A percentile compares a stretch with the other conserved stretches of the same genome.
These are phyloP conservation scores for Mormyrus proboscirostris DNA, from an alignment of 2,797 vertebrate genomes.

Conservation along the genomic window DNA sequence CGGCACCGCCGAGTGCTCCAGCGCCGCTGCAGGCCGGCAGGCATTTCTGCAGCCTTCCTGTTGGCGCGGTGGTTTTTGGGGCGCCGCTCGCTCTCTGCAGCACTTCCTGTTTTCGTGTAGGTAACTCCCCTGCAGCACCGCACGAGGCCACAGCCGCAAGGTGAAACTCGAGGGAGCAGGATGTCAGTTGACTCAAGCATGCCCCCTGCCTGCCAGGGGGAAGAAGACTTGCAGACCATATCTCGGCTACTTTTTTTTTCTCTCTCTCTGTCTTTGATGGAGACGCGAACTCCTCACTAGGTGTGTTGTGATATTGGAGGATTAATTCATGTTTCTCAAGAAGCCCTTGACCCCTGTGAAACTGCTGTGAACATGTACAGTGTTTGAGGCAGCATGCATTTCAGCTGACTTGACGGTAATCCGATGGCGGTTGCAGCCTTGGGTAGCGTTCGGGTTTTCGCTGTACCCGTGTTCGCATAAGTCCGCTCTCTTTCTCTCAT, in stretches of 20 bases:
- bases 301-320: neutral
- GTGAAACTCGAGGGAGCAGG: neutral
- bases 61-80: neutral
- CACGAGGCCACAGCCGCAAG: neutral
- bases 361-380: neutral
- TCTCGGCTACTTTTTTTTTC: neutral
- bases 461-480: neutral
- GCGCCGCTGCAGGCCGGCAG: neutral
- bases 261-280: neutral
- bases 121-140: neutral
- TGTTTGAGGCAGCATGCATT: neutral
- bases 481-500: neutral
- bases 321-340: neutral
- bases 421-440: neutral
- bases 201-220: neutral
- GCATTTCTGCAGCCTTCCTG: neutral
- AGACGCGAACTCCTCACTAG: neutral
- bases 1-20: too few species aligned
- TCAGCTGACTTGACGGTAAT: neutral
- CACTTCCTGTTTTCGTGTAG: constrained; percentile 51
- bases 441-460: neutral
- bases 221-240: neutral
- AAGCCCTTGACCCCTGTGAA: neutral
- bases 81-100: constrained; percentile 28
- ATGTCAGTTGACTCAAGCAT: neutral